Base-by-base conservation (phyloP, 2,888 invertebrate genomes). In the Sminthurinus aureus region DNA sequence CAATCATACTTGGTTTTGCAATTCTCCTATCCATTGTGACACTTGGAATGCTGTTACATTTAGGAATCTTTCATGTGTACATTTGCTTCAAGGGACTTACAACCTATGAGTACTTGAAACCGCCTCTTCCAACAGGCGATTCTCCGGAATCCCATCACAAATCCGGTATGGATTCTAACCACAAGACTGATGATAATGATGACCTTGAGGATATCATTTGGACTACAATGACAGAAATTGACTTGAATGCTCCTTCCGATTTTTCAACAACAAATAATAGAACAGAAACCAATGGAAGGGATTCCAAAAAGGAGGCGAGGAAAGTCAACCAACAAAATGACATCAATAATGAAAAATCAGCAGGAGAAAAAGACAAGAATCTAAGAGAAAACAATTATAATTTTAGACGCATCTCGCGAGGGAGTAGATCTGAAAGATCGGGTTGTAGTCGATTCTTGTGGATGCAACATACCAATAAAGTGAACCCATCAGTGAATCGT, bases 51-150 rank as follows among this genome's bases (percentile, higher is more conserved):
- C 92, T 97, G 83, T 91, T 96, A 85, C 96, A 97, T 91, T 92
- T 97, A 81, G 95, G 95, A 90, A 95, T 95, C 91, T 97, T 97
- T 90, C 96, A 97, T 91, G 93, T 95, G 84, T 96, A 96, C 91
- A 96, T 97, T 89, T 94, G 94, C 3, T 93, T 94, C 88, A 91
- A 96, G 89, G 96, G 96, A 0, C 92, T 96, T 74, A 96, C 97
- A 24, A 97, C 97, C 0, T 97, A 96, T 91, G 97, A 97, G 90
- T 97, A 96, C 90, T 95, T 97, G 82, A 91, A 93, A 58, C 89
- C 89, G 11, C 87, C 82, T 13, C 22, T 73, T n/a, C 83, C 82
- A 6, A 51, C 84, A n/a, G 50, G 20, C 38, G 64, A n/a, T 38
- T 38, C 38, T 38, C 38, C 38, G 6, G 24, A 51, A 71, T 51